Evolutionary conservation across 37 sponge, comb jelly and placozoan genomes (phyloP), one percentile per base, ranked within the genome.

Genomic region (Haliclona indistincta): DNA sequence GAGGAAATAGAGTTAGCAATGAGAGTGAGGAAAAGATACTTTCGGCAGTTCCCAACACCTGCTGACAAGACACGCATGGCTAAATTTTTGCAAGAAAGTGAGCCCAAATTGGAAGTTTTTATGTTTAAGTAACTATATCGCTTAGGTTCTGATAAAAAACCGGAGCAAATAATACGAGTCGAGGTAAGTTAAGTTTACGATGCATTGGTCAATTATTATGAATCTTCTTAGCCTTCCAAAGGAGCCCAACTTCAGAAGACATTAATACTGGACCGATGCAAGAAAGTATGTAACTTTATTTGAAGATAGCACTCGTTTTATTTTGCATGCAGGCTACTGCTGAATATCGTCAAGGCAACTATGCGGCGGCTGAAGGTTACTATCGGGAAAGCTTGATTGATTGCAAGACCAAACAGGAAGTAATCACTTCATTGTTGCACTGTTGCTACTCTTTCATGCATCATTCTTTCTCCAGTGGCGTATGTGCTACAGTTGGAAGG

Each of bases 321-420:
- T n/a, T n/a, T n/a, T n/a, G n/a, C n/a, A n/a, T n/a, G n/a, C 67
- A 78, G 79, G 79, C 69, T 10, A 68, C 79, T 2, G 61, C 67
- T 3, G 42, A 68, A 1, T 78, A 42, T 36, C 58, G 55, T 17
- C 23, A 51, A 33, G 69, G 69, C 2, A 78, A 68, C 56, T 2
- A 60, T 17, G 55, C n/a, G 22, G 34, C 55, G 34, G 67, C 79
- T 7, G 2, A 55, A 19, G 56, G 22, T 43, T 78, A 66, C 38
- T 78, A 68, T 22, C 56, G 68, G 61, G 79, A 78, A 34, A 58
- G 55, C 7, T 6, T 52, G 13, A 28, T 19, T 0, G 28, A 23
- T 10, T 43, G 37, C n/a, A n/a, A 52, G 11, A 19, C 67, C 61
- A 38, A 78, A 20, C 38, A 64, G 19, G 62, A 44, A 38, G 79